Base-by-base conservation (phyloP, 2,113 vertebrate genomes). In the Melanocharis versteri region DNA sequence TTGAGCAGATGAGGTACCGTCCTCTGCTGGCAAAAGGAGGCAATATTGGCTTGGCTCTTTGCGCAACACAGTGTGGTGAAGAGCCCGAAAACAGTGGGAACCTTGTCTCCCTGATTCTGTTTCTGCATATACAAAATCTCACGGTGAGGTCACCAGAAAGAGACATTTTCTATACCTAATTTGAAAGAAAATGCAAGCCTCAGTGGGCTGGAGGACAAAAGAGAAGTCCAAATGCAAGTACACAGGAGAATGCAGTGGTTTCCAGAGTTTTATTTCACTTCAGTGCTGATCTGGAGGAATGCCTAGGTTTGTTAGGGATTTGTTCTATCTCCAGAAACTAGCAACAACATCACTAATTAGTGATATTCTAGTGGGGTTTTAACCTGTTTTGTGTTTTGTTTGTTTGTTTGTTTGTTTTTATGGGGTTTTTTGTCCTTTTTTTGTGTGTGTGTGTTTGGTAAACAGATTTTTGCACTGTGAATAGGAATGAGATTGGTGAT, bases 1-100 rank as follows among this genome's bases (percentile, higher is more conserved):
- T 83, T 89, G 90, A 89, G 54, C 33, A 97, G 93, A 96, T 94
- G 73, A 91, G 14, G 85, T 93, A 92, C 94, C n/a, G 98, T 84
- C 97, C 97, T 96, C 98, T 98, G 91, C 97, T 97, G 97, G 97
- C 53, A 60, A 83, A 93, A 58, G 4, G 11, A 65, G 62, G 96
- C 50, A 85, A 48, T 70, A 75, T 47, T 83, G 54, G 14, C 54
- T 54, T 30, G 17, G 9, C 2, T 24, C 69, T 71, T 47, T 24
- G 48, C 21, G 20, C 87, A 60, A 20, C n/a, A 47, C 30, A 15
- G 50, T 4, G 58, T 1, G 15, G 56, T 48, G 56, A 69, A 39
- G 66, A 89, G 62, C 40, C 85, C 66, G 78, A 72, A 97, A 93
- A 76, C 76, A 70, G 65, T 35, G 61, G 58, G 24, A 88, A 68